These are phyloP conservation scores for Loxodonta africana DNA, from an alignment of 2,113 vertebrate genomes.

Conservation along the genomic window DNA sequence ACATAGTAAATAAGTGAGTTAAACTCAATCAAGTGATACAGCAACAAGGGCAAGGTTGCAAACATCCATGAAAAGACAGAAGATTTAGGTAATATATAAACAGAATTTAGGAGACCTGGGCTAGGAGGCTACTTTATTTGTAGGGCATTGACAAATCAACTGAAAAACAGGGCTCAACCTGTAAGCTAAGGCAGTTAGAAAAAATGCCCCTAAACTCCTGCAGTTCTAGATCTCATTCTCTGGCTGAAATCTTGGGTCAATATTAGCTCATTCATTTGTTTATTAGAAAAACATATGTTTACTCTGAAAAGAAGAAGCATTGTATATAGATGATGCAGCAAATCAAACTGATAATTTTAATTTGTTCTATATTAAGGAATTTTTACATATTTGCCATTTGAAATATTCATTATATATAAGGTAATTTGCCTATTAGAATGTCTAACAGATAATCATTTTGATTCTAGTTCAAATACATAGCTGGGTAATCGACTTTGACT, in stretches of 20 bases:
- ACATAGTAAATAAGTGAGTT: background rate
- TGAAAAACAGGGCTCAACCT: background rate
- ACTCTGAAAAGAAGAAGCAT: conserved; percentile 18
- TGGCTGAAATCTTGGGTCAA: background rate
- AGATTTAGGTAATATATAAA: background rate
- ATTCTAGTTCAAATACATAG: conserved; percentile 3
- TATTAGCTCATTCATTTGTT: conserved; percentile 15
- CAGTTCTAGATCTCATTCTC: background rate
- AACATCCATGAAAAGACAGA: background rate
- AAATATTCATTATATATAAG: background rate
- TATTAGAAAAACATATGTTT: conserved; percentile 14
- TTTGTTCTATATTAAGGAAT: background rate
- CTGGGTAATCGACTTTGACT: conserved; percentile 42
- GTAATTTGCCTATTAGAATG: background rate
- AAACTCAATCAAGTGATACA: background rate
- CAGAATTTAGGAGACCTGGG: background rate
- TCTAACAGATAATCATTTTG: conserved; percentile 25
- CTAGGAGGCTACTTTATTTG: background rate
- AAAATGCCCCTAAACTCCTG: background rate
- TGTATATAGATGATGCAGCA: background rate
- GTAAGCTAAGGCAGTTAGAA: background rate
- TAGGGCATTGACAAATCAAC: background rate
- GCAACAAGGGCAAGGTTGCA: background rate
- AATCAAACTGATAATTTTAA: conserved; percentile 13
- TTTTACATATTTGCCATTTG: conserved; percentile 33